Conservation (phyloP, 64 coral and sea anemone species). For the Stichodactyla mertensii region DNA sequence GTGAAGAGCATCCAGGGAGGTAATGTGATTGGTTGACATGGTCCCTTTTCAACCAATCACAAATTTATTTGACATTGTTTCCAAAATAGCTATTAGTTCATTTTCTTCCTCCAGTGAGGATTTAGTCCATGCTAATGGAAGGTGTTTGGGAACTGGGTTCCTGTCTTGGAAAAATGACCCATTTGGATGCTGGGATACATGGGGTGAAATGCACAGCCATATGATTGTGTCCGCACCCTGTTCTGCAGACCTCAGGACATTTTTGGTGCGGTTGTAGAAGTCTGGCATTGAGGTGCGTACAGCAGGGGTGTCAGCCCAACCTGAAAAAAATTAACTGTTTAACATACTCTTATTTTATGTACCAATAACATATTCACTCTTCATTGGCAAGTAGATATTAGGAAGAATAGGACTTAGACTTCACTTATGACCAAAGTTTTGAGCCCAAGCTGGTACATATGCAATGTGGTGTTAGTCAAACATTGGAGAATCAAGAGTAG, state of each 20-base stretch:
- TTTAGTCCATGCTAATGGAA: constrained; percentile 94
- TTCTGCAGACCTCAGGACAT: constrained; percentile 49
- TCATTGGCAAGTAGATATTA: no score
- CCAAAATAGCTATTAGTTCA: constrained; percentile 56
- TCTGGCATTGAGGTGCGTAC: constrained; percentile 83
- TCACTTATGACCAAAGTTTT: no score
- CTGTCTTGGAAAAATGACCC: constrained; percentile 90
- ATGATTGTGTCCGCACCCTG: constrained; percentile 93
- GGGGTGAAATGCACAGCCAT: constrained; percentile 75
- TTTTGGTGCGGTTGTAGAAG: constrained; percentile 75
- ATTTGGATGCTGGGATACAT: constrained; percentile 47
- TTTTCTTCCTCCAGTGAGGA: constrained; percentile 64
- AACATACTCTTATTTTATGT: neutral
- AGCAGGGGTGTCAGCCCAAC: constrained; percentile 98
- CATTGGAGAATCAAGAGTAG: no score
- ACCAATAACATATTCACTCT: neutral
- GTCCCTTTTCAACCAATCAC: neutral
- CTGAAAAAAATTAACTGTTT: constrained; percentile 18
- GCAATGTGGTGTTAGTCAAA: no score
- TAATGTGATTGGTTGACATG: no score
- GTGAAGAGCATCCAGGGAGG: no score
- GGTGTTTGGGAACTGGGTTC: constrained; percentile 68
- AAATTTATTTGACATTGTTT: constrained; percentile 63
- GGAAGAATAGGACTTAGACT: no score
- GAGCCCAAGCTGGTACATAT: no score